phyloP scores from a whole-genome alignment of 2,113 vertebrate genomes.

The Thunnus thynnus region DNA sequence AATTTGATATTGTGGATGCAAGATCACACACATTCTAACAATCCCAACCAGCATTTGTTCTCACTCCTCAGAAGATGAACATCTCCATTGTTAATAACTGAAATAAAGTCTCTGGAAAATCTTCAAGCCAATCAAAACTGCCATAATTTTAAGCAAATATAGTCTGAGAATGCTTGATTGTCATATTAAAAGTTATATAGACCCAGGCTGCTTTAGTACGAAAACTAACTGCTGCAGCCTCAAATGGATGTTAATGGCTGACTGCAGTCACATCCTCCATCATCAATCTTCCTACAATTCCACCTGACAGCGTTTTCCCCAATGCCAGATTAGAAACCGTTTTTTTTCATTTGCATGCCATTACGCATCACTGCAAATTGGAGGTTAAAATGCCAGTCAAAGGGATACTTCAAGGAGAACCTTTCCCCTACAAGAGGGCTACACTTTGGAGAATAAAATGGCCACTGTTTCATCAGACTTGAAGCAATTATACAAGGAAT shows the following conservation, averaged over 20 bases:
- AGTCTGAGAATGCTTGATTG: conserved; percentile 1
- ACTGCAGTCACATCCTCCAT: conserved; percentile 33
- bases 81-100: not conserved
- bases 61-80: not conserved
- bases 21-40: not conserved
- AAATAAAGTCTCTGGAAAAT: not conserved
- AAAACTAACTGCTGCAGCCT: conserved; percentile 23
- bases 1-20: conserved; percentile 12
- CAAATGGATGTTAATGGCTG: conserved; percentile 45
- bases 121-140: conserved; percentile 25
- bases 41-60: not conserved
- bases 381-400: conserved; percentile 43
- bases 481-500: conserved; percentile 4
- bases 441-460: not conserved
- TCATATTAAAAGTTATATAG: conserved; percentile 21
- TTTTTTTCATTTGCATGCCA: conserved; percentile 53
- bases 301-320: conserved; percentile 40
- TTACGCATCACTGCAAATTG: conserved; percentile 29
- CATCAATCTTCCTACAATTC: conserved; percentile 59
- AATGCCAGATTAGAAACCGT: conserved; percentile 25
- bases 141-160: not conserved
- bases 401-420: conserved; percentile 10
- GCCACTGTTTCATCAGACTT: conserved; percentile 1
- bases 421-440: not conserved
- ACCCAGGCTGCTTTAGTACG: conserved; percentile 18